Conservation (phyloP, 1,140 invertebrate species). For the Caenorhabditis tropicalis region DNA sequence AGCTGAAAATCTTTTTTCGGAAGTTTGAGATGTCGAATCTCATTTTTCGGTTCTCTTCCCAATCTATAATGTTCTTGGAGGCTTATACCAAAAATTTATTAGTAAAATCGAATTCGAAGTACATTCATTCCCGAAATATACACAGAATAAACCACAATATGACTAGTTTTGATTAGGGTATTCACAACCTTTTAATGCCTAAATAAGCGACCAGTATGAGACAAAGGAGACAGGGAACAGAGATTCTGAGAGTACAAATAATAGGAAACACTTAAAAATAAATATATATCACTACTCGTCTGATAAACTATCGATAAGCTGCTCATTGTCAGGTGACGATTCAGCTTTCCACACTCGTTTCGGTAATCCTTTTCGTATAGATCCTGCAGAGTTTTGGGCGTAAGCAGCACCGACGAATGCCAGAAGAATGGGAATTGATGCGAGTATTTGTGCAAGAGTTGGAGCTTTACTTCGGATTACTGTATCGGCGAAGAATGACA, state of each 20-base stretch:
- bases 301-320: not conserved
- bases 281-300: conserved; percentile 15
- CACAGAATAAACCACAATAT: not conserved
- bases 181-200: conserved; percentile 27
- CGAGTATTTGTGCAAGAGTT: conserved; percentile 44
- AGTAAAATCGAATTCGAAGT: too few relatives aligned
- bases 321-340: not conserved
- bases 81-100: too few relatives aligned
- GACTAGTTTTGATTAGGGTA: not conserved
- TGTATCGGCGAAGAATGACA: conserved; percentile 53
- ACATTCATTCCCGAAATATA: not conserved
- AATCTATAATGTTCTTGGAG: too few relatives aligned
- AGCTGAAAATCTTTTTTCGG: too few relatives aligned
- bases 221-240: not conserved
- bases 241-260: conserved; percentile 8
- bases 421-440: conserved; percentile 55
- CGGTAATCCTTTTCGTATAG: conserved; percentile 23
- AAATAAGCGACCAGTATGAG: conserved; percentile 1
- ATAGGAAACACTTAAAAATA: too few relatives aligned
- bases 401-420: conserved; percentile 55
- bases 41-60: too few relatives aligned
- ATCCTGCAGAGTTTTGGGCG: not conserved
- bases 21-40: too few relatives aligned
- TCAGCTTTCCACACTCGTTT: conserved; percentile 12
- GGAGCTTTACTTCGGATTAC: conserved; percentile 51